Conservation (phyloP, 2,797 vertebrate species). For the Chromobotia macracanthus region DNA sequence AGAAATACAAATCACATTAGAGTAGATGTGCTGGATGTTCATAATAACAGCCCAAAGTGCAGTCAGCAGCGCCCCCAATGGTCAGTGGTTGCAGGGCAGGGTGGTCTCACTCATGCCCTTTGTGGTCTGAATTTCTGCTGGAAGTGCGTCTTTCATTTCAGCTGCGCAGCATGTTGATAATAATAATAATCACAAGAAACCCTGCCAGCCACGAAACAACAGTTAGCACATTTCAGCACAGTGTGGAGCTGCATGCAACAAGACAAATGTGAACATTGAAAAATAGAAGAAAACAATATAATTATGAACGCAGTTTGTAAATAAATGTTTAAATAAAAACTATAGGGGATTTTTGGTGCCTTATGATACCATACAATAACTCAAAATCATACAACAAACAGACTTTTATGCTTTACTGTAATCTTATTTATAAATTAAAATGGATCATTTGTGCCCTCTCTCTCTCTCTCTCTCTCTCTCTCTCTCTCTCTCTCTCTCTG, state of each 20-base stretch:
- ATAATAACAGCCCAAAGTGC: not conserved
- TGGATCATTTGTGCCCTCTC: constrained; percentile 13
- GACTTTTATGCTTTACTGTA: not conserved
- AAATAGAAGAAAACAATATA: not conserved
- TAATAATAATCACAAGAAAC: constrained; percentile 25
- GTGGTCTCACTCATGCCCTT: constrained; percentile 32
- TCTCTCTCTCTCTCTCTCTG: constrained; percentile 62
- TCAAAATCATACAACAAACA: not conserved
- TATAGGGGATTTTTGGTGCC: not conserved
- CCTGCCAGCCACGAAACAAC: constrained; percentile 10
- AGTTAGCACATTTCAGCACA: constrained; percentile 57
- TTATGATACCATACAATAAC: not conserved
- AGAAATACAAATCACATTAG: not conserved
- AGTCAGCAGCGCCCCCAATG: constrained; percentile 52
- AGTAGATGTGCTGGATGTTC: not conserved
- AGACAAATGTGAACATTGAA: constrained; percentile 44
- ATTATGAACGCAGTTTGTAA: not conserved
- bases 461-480: not conserved
- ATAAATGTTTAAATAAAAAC: not conserved
- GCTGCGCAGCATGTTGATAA: constrained; percentile 37
- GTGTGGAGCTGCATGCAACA: constrained; percentile 31
- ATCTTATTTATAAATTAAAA: not conserved
- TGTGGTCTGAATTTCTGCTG: constrained; percentile 30
- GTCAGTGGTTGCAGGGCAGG: constrained; percentile 15
- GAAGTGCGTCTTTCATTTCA: constrained; percentile 11